Conservation (phyloP, 2,888 invertebrate species). For the Oscheius sp. region DNA sequence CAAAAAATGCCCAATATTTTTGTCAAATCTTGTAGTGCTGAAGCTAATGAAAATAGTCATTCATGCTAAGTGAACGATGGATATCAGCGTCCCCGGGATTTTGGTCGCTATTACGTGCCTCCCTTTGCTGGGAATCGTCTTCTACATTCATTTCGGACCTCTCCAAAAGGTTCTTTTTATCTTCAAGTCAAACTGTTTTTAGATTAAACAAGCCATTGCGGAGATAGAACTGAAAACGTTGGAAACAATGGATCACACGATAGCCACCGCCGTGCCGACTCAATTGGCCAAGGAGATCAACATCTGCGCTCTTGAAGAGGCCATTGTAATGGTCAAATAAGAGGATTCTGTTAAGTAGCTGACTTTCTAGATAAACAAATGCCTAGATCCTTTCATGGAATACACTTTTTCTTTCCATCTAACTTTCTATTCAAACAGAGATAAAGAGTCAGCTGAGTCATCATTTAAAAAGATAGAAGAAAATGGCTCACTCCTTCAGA, state of each 20-base stretch:
- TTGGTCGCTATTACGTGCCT: background rate
- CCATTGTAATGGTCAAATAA: background rate
- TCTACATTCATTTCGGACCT: background rate
- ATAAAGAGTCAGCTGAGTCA: too few relatives aligned
- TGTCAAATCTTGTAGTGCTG: too few relatives aligned
- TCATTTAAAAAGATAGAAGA: too few relatives aligned
- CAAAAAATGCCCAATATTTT: too few relatives aligned
- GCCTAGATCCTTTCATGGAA: too few relatives aligned
- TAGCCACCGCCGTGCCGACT: background rate
- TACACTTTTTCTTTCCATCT: too few relatives aligned
- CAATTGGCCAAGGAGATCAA: constrained; percentile 13
- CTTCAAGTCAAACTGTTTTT: background rate
- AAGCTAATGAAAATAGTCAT: too few relatives aligned
- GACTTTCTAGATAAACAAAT: too few relatives aligned
- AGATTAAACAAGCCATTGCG: background rate
- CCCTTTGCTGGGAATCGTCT: background rate
- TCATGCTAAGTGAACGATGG: too few relatives aligned
- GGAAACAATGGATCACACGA: constrained; percentile 5
- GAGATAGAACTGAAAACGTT: constrained; percentile 8
- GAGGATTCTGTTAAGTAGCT: too few relatives aligned
- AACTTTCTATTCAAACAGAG: too few relatives aligned
- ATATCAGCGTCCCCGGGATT: background rate
- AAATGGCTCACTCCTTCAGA: too few relatives aligned
- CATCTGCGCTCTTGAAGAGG: constrained; percentile 12
- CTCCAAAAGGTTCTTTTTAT: background rate